These are phyloP conservation scores for Rhabdomys pumilio DNA, from an alignment of 2,797 vertebrate species.

Conservation along the genomic window DNA sequence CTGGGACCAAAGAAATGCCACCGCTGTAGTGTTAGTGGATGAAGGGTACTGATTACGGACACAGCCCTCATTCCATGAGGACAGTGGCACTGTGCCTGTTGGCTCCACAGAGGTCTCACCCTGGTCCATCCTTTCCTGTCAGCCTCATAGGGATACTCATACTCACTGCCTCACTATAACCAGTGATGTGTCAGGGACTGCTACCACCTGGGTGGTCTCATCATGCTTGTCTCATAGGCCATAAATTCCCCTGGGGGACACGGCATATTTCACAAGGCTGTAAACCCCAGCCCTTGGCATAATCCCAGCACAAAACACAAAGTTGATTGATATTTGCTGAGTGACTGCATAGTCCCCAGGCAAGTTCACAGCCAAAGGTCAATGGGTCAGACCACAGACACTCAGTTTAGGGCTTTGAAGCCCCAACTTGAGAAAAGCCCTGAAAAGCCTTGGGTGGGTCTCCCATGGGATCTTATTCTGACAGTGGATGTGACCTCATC, in stretches of 20 bases:
- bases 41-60: background rate
- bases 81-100: background rate
- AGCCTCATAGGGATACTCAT: accelerated
- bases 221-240: background rate
- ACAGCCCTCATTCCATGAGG: background rate
- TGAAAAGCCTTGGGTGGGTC: background rate
- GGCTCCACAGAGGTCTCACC: accelerated
- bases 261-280: background rate
- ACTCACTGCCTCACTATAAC: background rate
- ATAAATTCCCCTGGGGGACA: background rate
- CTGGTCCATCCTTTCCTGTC: accelerated
- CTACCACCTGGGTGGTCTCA: background rate
- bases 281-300: background rate
- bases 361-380: background rate
- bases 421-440: background rate
- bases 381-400: background rate
- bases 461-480: accelerated
- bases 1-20: background rate
- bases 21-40: background rate
- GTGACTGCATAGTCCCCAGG: background rate
- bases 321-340: background rate
- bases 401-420: background rate
- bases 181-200: background rate
- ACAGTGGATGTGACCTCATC: accelerated
- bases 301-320: background rate